These are phyloP conservation scores for Pristionchus entomophagus DNA, from an alignment of 2,888 invertebrate species.

Conservation along the genomic window DNA sequence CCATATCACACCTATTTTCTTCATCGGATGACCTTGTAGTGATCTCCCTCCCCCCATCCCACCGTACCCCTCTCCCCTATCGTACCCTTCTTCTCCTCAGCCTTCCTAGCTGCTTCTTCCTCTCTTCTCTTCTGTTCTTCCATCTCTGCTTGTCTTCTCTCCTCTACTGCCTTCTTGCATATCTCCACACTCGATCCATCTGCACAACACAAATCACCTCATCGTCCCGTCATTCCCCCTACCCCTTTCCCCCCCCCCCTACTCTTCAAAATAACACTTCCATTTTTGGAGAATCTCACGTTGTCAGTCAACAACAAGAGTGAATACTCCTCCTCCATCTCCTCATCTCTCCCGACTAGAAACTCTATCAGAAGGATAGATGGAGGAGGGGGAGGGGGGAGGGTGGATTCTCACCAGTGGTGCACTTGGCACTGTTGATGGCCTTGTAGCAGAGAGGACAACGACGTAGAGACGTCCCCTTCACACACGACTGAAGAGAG, in stretches of 20 bases:
- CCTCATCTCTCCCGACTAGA: not conserved
- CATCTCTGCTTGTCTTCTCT: conserved; percentile 32
- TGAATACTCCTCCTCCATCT: not conserved
- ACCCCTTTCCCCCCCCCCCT: too few relatives aligned
- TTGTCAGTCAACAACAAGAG: not conserved
- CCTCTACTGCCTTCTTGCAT: conserved; percentile 31
- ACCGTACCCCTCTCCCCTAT: not conserved
- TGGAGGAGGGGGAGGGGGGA: not conserved
- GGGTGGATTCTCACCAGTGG: not conserved
- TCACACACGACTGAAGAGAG: conserved; percentile 36
- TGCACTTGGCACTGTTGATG: conserved; percentile 28
- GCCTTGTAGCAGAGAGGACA: conserved; percentile 48
- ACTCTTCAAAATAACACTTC: not conserved
- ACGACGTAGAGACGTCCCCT: conserved; percentile 15
- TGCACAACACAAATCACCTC: not conserved
- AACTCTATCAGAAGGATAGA: not conserved
- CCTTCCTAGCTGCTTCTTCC: conserved; percentile 28
- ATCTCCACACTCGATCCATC: conserved; percentile 39
- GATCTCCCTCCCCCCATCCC: not conserved
- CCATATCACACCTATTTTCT: too few relatives aligned
- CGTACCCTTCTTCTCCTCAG: conserved; percentile 45
- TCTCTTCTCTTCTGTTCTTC: conserved; percentile 36
- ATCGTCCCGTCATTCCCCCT: too few relatives aligned
- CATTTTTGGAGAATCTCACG: not conserved
- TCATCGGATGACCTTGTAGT: too few relatives aligned